phyloP scores from a whole-genome alignment of 1,140 invertebrate species.

The Conopomorpha cramerella region DNA sequence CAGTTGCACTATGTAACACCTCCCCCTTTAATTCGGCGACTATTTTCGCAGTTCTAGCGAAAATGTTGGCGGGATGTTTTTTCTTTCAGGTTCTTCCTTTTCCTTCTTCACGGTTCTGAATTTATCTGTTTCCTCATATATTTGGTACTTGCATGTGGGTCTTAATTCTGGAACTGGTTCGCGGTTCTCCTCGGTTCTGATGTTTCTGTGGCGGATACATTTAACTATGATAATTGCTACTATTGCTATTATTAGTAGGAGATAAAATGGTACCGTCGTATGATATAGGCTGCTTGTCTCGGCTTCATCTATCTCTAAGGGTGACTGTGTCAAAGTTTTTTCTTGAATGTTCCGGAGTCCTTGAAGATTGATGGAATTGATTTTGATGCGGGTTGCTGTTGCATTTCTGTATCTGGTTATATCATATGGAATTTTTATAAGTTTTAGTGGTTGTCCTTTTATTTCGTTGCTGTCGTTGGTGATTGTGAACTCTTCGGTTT shows the following conservation, averaged over 20 bases:
- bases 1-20: background rate
- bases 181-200: background rate
- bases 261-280: background rate
- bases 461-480: background rate
- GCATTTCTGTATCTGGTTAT: too few relatives aligned
- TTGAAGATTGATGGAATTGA: background rate
- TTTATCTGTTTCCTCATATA: background rate
- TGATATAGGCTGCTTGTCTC: background rate
- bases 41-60: background rate
- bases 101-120: too few relatives aligned
- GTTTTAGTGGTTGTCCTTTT: background rate
- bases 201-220: background rate
- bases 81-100: too few relatives aligned
- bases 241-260: background rate
- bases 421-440: background rate
- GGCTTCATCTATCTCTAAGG: background rate
- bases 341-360: background rate
- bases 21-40: background rate
- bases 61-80: too few relatives aligned
- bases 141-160: background rate
- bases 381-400: background rate
- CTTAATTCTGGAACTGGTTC: background rate
- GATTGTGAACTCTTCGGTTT: constrained; percentile 1
- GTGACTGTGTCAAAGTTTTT: background rate
- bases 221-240: background rate